These are phyloP conservation scores for Diabrotica undecimpunctata DNA, from an alignment of 1,140 invertebrate genomes.

Conservation along the genomic window DNA sequence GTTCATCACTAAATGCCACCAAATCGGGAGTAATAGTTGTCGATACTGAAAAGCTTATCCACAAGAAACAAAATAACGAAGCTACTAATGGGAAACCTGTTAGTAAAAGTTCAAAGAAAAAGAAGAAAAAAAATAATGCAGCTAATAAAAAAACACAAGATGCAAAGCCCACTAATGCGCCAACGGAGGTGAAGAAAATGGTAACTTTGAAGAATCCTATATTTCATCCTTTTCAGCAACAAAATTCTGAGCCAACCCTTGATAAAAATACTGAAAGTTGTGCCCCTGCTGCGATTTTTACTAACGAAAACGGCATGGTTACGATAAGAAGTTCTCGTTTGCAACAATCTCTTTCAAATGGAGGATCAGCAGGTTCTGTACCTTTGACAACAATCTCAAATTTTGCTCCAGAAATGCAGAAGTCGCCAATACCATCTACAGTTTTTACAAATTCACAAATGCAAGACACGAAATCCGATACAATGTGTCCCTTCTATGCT, in stretches of 20 bases:
- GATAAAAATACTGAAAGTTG: conserved; percentile 27
- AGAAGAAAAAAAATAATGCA: conserved; percentile 52
- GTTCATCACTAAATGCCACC: conserved; percentile 31
- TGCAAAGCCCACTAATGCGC: conserved; percentile 38
- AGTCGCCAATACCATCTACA: conserved; percentile 19
- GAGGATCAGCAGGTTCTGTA: conserved; percentile 14
- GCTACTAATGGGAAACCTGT: conserved; percentile 17
- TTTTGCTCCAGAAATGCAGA: conserved; percentile 32
- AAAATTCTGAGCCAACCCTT: conserved; percentile 19
- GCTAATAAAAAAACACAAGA: conserved; percentile 16
- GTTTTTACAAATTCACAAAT: neutral
- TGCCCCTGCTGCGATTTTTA: conserved; percentile 63
- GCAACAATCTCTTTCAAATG: conserved; percentile 37
- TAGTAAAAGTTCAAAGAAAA: conserved; percentile 54
- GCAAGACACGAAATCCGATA: conserved; percentile 11
- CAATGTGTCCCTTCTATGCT: conserved; percentile 36
- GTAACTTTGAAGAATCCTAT: conserved; percentile 72
- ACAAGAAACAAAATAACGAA: conserved; percentile 26
- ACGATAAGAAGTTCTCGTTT: conserved; percentile 69
- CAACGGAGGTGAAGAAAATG: conserved; percentile 48
- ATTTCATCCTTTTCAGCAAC: conserved; percentile 52
- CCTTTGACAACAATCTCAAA: conserved; percentile 29
- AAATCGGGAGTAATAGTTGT: conserved; percentile 63
- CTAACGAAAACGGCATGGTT: conserved; percentile 73
- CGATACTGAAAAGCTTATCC: conserved; percentile 57